Conservation (phyloP, 2,888 invertebrate species). For the Drosophila infuscata region DNA sequence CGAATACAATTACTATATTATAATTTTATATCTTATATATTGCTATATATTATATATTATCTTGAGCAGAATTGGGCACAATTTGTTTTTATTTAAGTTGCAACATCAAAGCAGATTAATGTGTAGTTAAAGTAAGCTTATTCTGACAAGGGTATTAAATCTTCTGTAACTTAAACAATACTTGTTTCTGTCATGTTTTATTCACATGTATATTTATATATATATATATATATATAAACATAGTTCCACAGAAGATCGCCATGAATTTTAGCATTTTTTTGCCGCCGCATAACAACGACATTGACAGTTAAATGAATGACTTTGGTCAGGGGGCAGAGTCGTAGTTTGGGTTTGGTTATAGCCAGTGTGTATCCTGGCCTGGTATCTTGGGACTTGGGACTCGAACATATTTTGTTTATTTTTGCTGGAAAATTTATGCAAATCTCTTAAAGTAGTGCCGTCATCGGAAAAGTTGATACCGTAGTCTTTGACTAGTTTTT, state of each 20-base stretch:
- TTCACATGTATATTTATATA: conserved; percentile 18
- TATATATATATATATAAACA: conserved; percentile 19
- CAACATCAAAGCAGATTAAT: background rate
- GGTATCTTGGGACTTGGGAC: conserved; percentile 31
- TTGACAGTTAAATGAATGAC: conserved; percentile 73
- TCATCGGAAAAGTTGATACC: conserved; percentile 72
- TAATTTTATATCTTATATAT: too few relatives aligned
- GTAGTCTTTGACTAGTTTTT: conserved; percentile 63
- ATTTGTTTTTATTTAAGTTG: background rate
- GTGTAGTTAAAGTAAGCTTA: background rate
- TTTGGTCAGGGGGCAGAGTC: conserved; percentile 25
- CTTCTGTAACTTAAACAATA: background rate
- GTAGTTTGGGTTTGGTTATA: conserved; percentile 3
- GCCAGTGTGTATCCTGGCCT: conserved; percentile 21
- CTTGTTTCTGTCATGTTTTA: conserved; percentile 4
- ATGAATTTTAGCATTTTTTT: conserved; percentile 56
- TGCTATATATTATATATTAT: background rate
- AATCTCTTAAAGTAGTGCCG: conserved; percentile 76
- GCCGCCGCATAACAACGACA: conserved; percentile 58
- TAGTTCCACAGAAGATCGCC: conserved; percentile 58
- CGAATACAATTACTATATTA: background rate
- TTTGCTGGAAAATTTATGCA: conserved; percentile 68
- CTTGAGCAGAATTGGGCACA: background rate
- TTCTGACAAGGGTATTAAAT: conserved; percentile 2
- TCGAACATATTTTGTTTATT: conserved; percentile 64